Conservation (phyloP, 2,888 invertebrate species). For the Papilio gigon region DNA sequence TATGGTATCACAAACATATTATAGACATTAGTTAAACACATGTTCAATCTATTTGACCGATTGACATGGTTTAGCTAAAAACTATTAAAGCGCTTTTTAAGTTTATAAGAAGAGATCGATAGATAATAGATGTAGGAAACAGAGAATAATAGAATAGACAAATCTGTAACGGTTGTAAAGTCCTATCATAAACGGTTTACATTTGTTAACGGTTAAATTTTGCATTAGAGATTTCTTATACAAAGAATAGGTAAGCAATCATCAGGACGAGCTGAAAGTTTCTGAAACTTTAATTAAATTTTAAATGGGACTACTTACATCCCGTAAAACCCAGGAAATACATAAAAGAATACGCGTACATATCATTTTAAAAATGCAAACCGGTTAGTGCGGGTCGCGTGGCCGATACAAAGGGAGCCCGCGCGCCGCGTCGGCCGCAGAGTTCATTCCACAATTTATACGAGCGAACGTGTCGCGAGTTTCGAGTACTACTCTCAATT, state of each 20-base stretch:
- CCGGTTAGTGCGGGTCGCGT: slow-evolving; percentile 16
- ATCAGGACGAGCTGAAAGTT: too few relatives aligned
- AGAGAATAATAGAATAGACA: too few relatives aligned
- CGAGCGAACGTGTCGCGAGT: slow-evolving; percentile 16
- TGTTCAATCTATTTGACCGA: too few relatives aligned
- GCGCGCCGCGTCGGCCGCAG: background rate
- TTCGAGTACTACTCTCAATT: slow-evolving; percentile 20
- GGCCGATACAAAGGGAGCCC: slow-evolving; percentile 12
- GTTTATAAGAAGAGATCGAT: too few relatives aligned
- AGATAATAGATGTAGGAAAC: too few relatives aligned
- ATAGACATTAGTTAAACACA: too few relatives aligned
- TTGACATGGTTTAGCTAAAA: too few relatives aligned
- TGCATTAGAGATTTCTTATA: background rate
- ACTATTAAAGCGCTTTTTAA: too few relatives aligned
- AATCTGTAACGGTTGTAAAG: too few relatives aligned
- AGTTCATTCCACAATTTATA: slow-evolving; percentile 12
- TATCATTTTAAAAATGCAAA: slow-evolving; percentile 22
- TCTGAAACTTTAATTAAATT: background rate
- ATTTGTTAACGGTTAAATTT: too few relatives aligned
- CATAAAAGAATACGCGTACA: slow-evolving; percentile 4
- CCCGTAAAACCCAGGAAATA: slow-evolving; percentile 6
- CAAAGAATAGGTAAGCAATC: background rate
- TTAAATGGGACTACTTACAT: background rate
- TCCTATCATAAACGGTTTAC: too few relatives aligned
- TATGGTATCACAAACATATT: too few relatives aligned